Evolutionary conservation across 1,140 invertebrate genomes (phyloP).

Genomic region (Aporrectodea caliginosa): DNA sequence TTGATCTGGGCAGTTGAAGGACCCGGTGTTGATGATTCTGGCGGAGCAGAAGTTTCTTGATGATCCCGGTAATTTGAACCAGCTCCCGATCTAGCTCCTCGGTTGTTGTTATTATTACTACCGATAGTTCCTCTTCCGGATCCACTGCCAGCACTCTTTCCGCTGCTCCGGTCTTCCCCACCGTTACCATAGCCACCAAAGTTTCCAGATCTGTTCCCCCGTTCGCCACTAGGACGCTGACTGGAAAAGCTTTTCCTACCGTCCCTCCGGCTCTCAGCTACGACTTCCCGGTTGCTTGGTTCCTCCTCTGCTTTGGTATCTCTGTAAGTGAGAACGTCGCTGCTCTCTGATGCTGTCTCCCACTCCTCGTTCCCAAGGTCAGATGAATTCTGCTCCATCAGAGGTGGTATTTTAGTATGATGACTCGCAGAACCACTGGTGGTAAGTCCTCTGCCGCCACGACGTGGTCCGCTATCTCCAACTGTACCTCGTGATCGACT

Average conservation of each 20-base stretch:
- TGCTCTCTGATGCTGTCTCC: constrained; percentile 65
- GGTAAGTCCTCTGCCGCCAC: constrained; percentile 22
- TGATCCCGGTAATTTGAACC: not conserved
- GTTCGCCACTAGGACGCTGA: constrained; percentile 50
- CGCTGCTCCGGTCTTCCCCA: not conserved
- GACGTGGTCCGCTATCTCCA: constrained; percentile 38
- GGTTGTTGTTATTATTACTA: too few relatives aligned
- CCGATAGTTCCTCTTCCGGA: not conserved
- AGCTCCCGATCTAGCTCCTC: not conserved
- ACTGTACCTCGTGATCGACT: constrained; percentile 43
- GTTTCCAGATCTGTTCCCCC: constrained; percentile 43
- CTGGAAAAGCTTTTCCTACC: constrained; percentile 54
- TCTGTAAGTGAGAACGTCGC: constrained; percentile 55
- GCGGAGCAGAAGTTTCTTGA: not conserved
- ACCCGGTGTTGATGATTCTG: not conserved
- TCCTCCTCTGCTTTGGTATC: constrained; percentile 38
- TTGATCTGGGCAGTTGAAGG: not conserved
- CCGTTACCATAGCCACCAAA: constrained; percentile 23
- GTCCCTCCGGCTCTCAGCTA: constrained; percentile 35
- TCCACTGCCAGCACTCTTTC: not conserved
- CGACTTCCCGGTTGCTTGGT: constrained; percentile 32
- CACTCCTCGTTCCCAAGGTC: constrained; percentile 60
- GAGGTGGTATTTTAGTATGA: constrained; percentile 39
- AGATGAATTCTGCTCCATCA: constrained; percentile 56
- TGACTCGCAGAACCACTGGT: constrained; percentile 4